phyloP scores from a whole-genome alignment of 2,113 vertebrate genomes.

The Illadopsis cleaveri region DNA sequence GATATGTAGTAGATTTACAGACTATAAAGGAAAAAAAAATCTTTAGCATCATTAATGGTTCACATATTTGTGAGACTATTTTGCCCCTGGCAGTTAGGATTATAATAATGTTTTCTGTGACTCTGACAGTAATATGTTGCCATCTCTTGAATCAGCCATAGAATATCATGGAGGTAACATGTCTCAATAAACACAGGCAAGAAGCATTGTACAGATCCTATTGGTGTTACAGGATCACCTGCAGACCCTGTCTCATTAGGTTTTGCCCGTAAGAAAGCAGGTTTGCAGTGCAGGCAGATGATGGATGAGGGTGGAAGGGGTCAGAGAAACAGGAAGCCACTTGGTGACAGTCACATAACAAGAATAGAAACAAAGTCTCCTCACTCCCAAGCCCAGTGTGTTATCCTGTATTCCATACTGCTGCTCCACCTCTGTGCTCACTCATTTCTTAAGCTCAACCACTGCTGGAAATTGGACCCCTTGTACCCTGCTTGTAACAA shows the following conservation, averaged over 20 bases:
- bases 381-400: background rate
- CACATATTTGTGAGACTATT: background rate
- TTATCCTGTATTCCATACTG: background rate
- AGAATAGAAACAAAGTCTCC: background rate
- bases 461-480: background rate
- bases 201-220: background rate
- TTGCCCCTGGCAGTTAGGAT: background rate
- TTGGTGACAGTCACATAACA: background rate
- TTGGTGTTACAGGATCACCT: background rate
- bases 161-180: background rate
- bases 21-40: background rate
- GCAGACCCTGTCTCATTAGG: background rate
- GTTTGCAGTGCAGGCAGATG: background rate
- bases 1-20: background rate
- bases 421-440: background rate
- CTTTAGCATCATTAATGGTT: background rate
- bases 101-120: background rate
- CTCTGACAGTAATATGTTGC: background rate
- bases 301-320: constrained; percentile 10
- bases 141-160: background rate
- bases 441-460: background rate
- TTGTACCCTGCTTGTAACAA: background rate
- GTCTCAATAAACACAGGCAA: background rate
- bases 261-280: background rate
- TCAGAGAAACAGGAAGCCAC: background rate